Conservation (phyloP, 1,140 invertebrate genomes). For the Eufriesea mexicana region DNA sequence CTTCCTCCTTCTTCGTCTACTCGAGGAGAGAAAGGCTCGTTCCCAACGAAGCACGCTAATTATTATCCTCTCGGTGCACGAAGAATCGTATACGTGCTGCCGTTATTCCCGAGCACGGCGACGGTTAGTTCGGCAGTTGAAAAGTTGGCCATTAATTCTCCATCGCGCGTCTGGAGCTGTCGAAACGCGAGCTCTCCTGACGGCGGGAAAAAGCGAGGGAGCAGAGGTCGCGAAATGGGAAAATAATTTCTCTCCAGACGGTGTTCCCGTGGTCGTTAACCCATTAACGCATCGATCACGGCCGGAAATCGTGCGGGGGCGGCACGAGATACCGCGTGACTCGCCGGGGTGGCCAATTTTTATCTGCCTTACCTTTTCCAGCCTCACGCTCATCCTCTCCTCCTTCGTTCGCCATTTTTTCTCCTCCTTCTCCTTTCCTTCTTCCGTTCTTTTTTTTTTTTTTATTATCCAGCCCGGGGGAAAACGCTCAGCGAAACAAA, state of each 20-base stretch:
- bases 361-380: slow-evolving; percentile 29
- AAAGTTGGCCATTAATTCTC: slow-evolving; percentile 18
- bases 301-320: background rate
- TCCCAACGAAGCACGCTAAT: background rate
- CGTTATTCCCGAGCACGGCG: no score
- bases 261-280: slow-evolving; percentile 58
- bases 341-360: slow-evolving; percentile 37
- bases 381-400: background rate
- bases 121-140: background rate
- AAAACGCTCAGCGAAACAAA: slow-evolving; percentile 50
- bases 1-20: background rate
- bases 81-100: no score
- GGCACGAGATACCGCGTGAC: slow-evolving; percentile 16
- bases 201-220: background rate
- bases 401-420: no score
- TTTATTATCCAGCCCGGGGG: slow-evolving; percentile 13
- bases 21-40: background rate
- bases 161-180: background rate
- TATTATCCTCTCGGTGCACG: no score
- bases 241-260: slow-evolving; percentile 63
- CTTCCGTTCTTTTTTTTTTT: background rate
- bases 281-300: slow-evolving; percentile 63
- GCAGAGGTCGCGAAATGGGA: slow-evolving; percentile 46
- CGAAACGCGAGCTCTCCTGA: background rate
- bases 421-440: background rate